phyloP scores from a whole-genome alignment of 2,888 invertebrate genomes.

The Limnephilus lunatus region DNA sequence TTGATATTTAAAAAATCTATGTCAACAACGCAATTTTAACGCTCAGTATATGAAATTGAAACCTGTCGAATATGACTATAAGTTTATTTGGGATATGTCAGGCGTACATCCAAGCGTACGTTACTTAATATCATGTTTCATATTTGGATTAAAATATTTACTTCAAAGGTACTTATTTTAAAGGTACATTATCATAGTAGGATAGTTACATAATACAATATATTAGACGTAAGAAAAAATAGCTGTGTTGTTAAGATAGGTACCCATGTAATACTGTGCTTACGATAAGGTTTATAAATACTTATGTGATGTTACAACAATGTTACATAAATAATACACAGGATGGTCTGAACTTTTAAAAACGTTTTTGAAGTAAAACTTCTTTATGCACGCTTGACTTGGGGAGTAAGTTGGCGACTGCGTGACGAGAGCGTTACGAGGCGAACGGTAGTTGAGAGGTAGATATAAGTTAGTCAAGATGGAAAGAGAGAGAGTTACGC shows the following conservation, averaged over 20 bases:
- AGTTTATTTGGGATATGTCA: conserved; percentile 31
- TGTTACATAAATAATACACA: not conserved
- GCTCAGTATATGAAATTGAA: not conserved
- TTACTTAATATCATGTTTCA: conserved; percentile 6
- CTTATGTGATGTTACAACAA: not conserved
- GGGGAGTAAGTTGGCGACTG: no score
- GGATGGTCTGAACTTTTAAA: not conserved
- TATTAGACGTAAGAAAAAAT: not conserved
- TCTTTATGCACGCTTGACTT: no score
- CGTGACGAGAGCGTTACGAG: no score
- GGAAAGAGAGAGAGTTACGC: no score
- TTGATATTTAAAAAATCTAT: not conserved
- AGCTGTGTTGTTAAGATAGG: not conserved
- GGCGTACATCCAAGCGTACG: conserved; percentile 2
- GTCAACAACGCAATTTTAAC: conserved; percentile 16
- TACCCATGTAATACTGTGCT: not conserved
- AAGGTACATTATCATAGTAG: not conserved
- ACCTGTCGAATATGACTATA: conserved; percentile 24
- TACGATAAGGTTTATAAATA: not conserved
- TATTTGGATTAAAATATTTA: conserved; percentile 17
- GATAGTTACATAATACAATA: not conserved
- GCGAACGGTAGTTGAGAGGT: no score
- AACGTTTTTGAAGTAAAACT: no score
- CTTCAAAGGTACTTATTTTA: not conserved
- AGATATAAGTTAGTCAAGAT: no score